These are phyloP conservation scores for Lissocephala sabroskyi DNA, from an alignment of 2,888 invertebrate genomes.

Conservation along the genomic window DNA sequence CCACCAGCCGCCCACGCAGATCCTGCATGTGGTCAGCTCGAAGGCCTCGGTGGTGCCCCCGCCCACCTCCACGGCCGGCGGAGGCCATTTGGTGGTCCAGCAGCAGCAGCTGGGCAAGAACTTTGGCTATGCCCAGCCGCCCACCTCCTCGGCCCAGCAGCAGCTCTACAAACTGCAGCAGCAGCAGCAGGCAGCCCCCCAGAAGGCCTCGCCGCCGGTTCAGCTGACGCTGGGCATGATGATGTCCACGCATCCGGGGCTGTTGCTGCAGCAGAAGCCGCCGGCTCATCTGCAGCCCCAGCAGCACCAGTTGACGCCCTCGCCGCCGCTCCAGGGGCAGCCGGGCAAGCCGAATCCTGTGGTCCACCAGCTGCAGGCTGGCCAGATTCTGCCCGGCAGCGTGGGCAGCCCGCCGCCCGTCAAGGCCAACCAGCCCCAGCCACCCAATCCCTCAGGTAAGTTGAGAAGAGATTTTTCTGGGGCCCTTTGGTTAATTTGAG, in stretches of 20 bases:
- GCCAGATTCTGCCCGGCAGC: slow-evolving; percentile 72
- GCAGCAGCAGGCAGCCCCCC: slow-evolving; percentile 41
- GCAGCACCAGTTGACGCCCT: slow-evolving; percentile 57
- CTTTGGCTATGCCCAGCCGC: slow-evolving; percentile 37
- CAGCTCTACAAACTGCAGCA: slow-evolving; percentile 47
- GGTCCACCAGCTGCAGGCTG: slow-evolving; percentile 62
- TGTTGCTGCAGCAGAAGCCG: slow-evolving; percentile 56
- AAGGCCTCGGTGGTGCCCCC: slow-evolving; percentile 52
- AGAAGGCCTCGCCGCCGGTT: slow-evolving; percentile 45
- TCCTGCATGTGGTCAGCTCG: slow-evolving; percentile 66
- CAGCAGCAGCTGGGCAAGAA: slow-evolving; percentile 20
- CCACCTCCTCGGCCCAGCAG: slow-evolving; percentile 40
- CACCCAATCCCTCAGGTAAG: slow-evolving; percentile 51
- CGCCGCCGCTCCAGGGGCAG: slow-evolving; percentile 55
- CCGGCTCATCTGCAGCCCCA: slow-evolving; percentile 65
- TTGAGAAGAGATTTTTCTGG: no score
- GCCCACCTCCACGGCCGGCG: slow-evolving; percentile 12
- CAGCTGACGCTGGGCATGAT: slow-evolving; percentile 58
- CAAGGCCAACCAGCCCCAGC: no score
- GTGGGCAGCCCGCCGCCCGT: slow-evolving; percentile 75
- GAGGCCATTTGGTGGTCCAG: slow-evolving; percentile 26
- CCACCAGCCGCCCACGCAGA: slow-evolving; percentile 38
- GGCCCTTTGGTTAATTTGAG: no score
- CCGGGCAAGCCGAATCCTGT: slow-evolving; percentile 66
- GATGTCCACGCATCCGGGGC: slow-evolving; percentile 50